These are phyloP conservation scores for Epizoanthus scotinus DNA, from an alignment of 92 coral and sea anemone genomes.

Conservation along the genomic window DNA sequence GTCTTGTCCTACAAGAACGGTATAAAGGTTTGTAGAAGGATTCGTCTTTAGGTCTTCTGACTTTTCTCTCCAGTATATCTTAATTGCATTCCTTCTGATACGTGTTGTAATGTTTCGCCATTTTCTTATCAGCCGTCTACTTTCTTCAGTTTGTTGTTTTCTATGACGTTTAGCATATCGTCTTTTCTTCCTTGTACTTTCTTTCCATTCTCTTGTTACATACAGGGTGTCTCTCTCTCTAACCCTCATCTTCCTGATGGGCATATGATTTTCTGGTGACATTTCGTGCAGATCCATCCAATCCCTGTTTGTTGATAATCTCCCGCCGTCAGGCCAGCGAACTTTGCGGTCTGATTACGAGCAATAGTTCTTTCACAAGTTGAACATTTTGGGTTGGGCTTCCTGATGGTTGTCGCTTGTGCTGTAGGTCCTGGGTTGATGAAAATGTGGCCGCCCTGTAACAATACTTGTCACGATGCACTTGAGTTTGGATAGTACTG, in stretches of 20 bases:
- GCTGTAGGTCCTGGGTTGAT: too few relatives aligned
- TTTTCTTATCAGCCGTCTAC: constrained; percentile 30
- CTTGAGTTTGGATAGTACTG: too few relatives aligned
- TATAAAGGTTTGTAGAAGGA: constrained; percentile 33
- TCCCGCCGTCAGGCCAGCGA: too few relatives aligned
- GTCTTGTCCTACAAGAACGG: constrained; percentile 25
- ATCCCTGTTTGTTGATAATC: too few relatives aligned
- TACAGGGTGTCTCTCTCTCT: constrained; percentile 36
- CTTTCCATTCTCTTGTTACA: constrained; percentile 46
- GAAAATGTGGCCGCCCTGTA: too few relatives aligned
- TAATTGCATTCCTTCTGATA: constrained; percentile 41
- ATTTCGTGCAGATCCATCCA: too few relatives aligned
- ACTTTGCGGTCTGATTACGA: too few relatives aligned
- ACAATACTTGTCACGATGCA: too few relatives aligned
- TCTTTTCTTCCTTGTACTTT: constrained; percentile 40
- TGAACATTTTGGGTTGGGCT: too few relatives aligned
- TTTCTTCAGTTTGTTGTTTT: constrained; percentile 37
- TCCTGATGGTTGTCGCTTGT: too few relatives aligned
- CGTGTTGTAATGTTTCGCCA: constrained; percentile 47
- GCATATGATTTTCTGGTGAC: constrained; percentile 39
- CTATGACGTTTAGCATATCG: constrained; percentile 33
- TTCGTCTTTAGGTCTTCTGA: constrained; percentile 30
- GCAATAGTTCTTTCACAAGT: too few relatives aligned
- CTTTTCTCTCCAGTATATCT: constrained; percentile 38
- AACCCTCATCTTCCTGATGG: constrained; percentile 47